Base-by-base conservation (phyloP, 1,140 invertebrate genomes). In the Reticulitermes speratus region DNA sequence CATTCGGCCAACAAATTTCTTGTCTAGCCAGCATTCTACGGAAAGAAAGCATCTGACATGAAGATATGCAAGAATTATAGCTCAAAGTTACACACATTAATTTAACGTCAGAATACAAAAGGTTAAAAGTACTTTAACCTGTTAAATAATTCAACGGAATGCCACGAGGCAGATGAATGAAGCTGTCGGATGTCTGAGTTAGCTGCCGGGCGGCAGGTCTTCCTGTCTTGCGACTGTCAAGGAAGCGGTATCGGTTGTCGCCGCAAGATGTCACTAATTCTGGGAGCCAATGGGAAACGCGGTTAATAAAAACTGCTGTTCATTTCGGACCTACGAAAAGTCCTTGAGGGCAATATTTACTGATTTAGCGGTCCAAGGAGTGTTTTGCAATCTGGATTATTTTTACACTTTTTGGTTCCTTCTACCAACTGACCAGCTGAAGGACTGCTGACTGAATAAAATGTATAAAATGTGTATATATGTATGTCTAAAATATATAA, bases 61-160 rank as follows among this genome's bases (percentile, higher is more conserved):
- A 55, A 55, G 52, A 55, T 55, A 55, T 19, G 52, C 52, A 48
- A 11, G 3, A 48, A 48, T 9, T 48, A 48, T 48, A 48, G 48
- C 48, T 12, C 11, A 55, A 5, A 55, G n/a, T 19, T 30, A 9
- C 7, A 75, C n/a, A 30, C 65, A 75, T 75, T 75, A 30, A 25
- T 75, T 75, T 9, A n/a, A 11, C 65, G n/a, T 75, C 65, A 75
- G 9, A 75, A 75, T 30, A 30, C 0, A 8, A 75, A 25, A 23
- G n/a, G 55, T 59, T 59, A 75, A 75, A 75, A 30, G 52, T 21
- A 16, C 19, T 21, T 55, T 16, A 21, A 16, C 14, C 65, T 75
- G 9, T 75, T 75, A 75, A 75, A 75, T 75, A 75, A n/a, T 75
- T 75, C 65, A 75, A 75, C 25, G 65, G n/a, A 75, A 75, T 12